Percentiles rank a stretch among this genome's conserved stretches.
Conservation (phyloP, 2,888 invertebrate species). For the Rhimphoctona megacephalus region DNA sequence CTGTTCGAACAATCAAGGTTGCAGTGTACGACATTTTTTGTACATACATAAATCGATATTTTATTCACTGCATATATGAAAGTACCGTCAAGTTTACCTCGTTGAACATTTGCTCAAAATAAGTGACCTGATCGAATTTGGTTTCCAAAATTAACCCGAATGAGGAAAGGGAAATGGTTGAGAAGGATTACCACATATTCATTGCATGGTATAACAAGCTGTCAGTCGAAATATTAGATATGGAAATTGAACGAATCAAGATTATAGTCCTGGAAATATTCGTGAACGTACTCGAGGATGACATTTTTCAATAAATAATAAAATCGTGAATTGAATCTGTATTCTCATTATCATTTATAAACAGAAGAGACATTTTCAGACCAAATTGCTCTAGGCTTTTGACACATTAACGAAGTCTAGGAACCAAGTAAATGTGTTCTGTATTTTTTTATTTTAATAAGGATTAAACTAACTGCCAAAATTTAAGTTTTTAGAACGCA, state of each 20-base stretch:
- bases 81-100: not conserved
- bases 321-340: no score
- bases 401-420: no score
- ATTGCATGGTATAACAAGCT: no score
- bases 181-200: not conserved
- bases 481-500: no score
- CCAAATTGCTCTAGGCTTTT: no score
- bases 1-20: no score
- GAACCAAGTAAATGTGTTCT: no score
- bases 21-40: not conserved
- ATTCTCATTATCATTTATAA: not conserved
- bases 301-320: not conserved
- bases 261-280: no score
- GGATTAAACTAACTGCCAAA: no score
- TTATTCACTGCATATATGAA: not conserved
- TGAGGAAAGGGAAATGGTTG: not conserved
- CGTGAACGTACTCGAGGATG: not conserved
- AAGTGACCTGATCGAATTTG: slow-evolving; percentile 16
- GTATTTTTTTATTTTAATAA: no score
- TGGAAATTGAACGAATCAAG: no score
- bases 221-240: no score
- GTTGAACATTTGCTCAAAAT: slow-evolving; percentile 5
- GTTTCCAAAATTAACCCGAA: not conserved
- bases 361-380: not conserved
- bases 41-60: not conserved